A percentile compares a stretch with the other conserved stretches of the same genome.
Evolutionary conservation across 1,140 invertebrate species (phyloP).

Genomic region (Nebria ingens): DNA sequence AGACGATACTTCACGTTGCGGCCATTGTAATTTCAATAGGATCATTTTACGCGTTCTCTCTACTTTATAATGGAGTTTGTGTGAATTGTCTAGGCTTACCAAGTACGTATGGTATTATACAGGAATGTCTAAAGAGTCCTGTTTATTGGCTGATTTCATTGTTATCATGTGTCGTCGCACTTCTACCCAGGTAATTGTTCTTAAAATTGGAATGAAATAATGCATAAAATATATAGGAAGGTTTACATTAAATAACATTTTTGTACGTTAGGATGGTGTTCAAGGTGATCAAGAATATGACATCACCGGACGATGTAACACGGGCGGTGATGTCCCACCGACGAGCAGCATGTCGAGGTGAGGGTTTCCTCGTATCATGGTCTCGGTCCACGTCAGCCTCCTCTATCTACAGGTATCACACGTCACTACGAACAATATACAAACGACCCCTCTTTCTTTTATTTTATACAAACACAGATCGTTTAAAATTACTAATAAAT

Average conservation of each 20-base stretch:
- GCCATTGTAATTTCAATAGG: constrained; percentile 67
- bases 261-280: constrained; percentile 35
- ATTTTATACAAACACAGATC: too few species aligned
- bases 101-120: constrained; percentile 79
- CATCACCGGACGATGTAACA: constrained; percentile 44
- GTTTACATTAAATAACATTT: background rate
- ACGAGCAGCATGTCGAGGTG: constrained; percentile 40
- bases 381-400: constrained; percentile 51
- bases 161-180: constrained; percentile 62
- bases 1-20: constrained; percentile 79
- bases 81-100: constrained; percentile 67
- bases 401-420: constrained; percentile 48
- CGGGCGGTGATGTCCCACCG: constrained; percentile 39
- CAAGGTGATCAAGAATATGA: constrained; percentile 35
- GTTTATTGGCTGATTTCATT: constrained; percentile 73
- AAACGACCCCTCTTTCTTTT: constrained; percentile 8
- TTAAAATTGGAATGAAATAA: background rate
- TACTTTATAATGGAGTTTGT: constrained; percentile 73
- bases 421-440: constrained; percentile 10
- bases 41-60: constrained; percentile 73
- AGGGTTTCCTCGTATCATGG: constrained; percentile 53
- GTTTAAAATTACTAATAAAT: background rate
- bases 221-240: background rate
- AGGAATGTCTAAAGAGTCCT: constrained; percentile 58
- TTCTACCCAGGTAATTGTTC: constrained; percentile 78